These are phyloP conservation scores for Acanthosepion pharaonis DNA, from an alignment of 2,888 invertebrate genomes.

Conservation along the genomic window DNA sequence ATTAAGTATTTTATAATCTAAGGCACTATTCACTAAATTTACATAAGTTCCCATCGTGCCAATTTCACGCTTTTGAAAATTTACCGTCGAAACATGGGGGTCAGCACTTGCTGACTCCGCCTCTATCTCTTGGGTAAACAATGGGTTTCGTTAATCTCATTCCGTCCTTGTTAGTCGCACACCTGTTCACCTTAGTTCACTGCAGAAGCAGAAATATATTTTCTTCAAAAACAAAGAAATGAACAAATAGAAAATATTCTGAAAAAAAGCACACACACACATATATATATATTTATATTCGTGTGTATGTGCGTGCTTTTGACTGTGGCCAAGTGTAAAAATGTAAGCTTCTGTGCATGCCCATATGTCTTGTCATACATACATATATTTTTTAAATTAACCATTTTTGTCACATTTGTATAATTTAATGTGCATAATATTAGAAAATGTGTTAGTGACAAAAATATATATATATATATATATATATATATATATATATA, in stretches of 20 bases:
- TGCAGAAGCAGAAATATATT: not conserved
- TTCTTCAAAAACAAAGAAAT: not conserved
- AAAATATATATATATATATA: not conserved
- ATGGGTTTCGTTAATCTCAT: not conserved
- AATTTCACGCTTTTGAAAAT: not conserved
- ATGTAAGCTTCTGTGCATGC: too few relatives aligned
- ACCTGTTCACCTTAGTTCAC: not conserved
- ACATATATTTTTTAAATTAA: too few relatives aligned
- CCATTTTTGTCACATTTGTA: too few relatives aligned
- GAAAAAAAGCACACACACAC: too few relatives aligned
- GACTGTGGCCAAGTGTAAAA: too few relatives aligned
- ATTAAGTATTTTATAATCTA: not conserved
- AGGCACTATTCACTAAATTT: not conserved
- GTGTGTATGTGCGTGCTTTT: too few relatives aligned
- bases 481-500: not conserved
- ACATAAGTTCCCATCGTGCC: not conserved
- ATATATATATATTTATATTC: too few relatives aligned
- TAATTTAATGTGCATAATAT: too few relatives aligned
- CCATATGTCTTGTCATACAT: too few relatives aligned
- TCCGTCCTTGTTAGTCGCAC: not conserved
- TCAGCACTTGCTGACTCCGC: not conserved
- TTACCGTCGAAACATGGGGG: not conserved
- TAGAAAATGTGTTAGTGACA: not conserved
- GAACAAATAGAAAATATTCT: not conserved
- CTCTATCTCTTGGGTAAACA: not conserved